Evolutionary conservation across 2,797 vertebrate species (phyloP), one percentile per base, ranked within the genome.

Genomic region (Esox lucius): DNA sequence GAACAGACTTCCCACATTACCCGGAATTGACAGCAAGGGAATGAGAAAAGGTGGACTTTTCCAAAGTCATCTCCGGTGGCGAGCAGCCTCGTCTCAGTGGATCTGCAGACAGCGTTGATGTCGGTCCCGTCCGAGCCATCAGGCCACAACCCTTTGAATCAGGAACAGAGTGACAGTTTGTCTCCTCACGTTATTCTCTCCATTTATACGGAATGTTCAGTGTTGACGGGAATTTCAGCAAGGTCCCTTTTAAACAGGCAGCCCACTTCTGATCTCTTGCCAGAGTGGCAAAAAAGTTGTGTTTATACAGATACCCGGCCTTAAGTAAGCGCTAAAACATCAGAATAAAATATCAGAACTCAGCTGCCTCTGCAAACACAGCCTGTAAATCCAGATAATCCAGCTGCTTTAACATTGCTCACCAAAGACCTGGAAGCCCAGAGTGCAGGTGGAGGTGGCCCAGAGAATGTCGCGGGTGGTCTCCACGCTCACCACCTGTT

Each of bases 391-490:
- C 56, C n/a, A 59, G 56, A 26, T 13, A 22, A 22, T 61, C 22
- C 22, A 24, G 9, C 56, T 61, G 22, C 56, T 59, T 59, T 53
- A 65, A 56, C 31, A 68, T 15, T 26, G 56, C 95, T 91, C 88
- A 99, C 98, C 98, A 72, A 99, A 99, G 67, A 98, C 97, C 6
- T 97, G 95, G 91, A 99, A 99, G 68, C 96, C 95, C 90, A 99
- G 89, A 33, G 96, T 95, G 91, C 97, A 99, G 80, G 96, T 99
- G 80, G 94, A 94, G 0, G 96, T 96, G 61, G 91, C 94, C 97
- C 97, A 99, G 24, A 95, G 93, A 0, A 99, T 95, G 87, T 99
- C 97, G 79, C 98, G 91, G 2, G 96, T 98, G 68, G 96, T 95
- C 88, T 99, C 98, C 87, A 97, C 95, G 56, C 96, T 98, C 75